Conservation (phyloP, 1,140 invertebrate species). For the Drosophila repleta region DNA sequence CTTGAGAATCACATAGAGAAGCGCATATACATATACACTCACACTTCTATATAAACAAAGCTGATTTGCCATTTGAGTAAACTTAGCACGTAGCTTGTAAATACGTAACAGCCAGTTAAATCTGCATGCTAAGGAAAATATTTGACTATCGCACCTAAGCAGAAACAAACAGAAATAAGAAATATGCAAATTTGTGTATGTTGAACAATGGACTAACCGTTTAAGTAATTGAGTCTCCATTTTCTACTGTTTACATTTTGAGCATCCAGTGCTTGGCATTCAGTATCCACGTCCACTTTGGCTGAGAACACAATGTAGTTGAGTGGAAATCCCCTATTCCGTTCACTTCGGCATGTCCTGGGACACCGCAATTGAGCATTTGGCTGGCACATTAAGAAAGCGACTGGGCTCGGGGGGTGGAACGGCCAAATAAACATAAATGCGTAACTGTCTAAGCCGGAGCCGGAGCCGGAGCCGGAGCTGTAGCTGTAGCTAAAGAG, state of each 20-base stretch:
- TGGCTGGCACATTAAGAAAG: slow-evolving; percentile 71
- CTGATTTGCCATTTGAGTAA: too few species aligned
- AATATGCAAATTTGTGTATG: slow-evolving; percentile 76
- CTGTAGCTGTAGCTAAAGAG: slow-evolving; percentile 40
- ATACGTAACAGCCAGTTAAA: background rate
- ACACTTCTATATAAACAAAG: too few species aligned
- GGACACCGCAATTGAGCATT: slow-evolving; percentile 82
- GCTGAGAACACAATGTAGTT: slow-evolving; percentile 53
- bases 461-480: background rate
- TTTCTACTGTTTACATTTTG: slow-evolving; percentile 79
- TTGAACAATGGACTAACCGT: slow-evolving; percentile 79
- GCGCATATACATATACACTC: too few species aligned
- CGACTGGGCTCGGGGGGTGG: slow-evolving; percentile 18
- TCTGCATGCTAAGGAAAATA: background rate
- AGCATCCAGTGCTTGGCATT: slow-evolving; percentile 30
- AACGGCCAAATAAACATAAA: slow-evolving; percentile 31
- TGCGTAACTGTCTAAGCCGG: background rate
- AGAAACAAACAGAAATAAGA: slow-evolving; percentile 47
- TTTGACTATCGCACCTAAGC: slow-evolving; percentile 15
- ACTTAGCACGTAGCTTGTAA: background rate
- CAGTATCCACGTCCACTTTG: slow-evolving; percentile 50
- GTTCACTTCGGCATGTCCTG: slow-evolving; percentile 75
- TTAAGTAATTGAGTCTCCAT: slow-evolving; percentile 84
- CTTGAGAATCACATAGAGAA: too few species aligned
- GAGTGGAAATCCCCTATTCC: slow-evolving; percentile 64